Evolutionary conservation across 1,140 invertebrate species (phyloP).

Genomic region (Coenobita brevimanus): DNA sequence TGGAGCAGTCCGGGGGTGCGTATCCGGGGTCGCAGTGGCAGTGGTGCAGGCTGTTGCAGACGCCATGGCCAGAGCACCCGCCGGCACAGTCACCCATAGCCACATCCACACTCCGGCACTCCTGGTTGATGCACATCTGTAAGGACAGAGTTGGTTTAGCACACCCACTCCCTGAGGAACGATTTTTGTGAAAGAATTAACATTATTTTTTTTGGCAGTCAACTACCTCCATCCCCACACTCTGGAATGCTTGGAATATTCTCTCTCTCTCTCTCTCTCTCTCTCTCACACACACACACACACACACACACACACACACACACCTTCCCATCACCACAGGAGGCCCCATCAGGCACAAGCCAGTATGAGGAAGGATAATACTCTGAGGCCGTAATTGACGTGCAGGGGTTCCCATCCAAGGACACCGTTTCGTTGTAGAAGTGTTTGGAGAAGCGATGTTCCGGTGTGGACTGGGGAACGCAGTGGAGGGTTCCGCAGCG

Average conservation of each 20-base stretch:
- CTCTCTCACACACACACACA: too few species aligned
- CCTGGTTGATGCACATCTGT: slow-evolving; percentile 90
- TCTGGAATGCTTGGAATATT: too few species aligned
- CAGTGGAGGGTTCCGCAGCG: slow-evolving; percentile 46
- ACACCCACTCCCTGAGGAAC: too few species aligned
- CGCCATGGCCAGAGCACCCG: slow-evolving; percentile 90
- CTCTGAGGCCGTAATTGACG: background rate
- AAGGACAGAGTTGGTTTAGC: too few species aligned
- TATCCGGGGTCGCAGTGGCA: slow-evolving; percentile 96
- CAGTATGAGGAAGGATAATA: slow-evolving; percentile 5
- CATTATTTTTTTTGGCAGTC: too few species aligned
- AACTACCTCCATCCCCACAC: slow-evolving; percentile 6
- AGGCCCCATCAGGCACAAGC: slow-evolving; percentile 26
- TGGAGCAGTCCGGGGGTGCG: slow-evolving; percentile 87
- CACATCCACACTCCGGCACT: slow-evolving; percentile 85
- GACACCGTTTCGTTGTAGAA: background rate
- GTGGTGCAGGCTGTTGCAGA: slow-evolving; percentile 92
- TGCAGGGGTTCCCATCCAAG: slow-evolving; percentile 76
- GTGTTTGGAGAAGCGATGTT: background rate
- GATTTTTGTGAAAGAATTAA: too few species aligned
- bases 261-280: too few species aligned
- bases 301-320: background rate
- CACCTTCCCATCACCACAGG: background rate
- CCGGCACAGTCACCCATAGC: slow-evolving; percentile 80
- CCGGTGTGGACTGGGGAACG: background rate